Evolutionary conservation across 64 coral and sea anemone genomes (phyloP).

Genomic region (Hydrozoanthus tunicans): DNA sequence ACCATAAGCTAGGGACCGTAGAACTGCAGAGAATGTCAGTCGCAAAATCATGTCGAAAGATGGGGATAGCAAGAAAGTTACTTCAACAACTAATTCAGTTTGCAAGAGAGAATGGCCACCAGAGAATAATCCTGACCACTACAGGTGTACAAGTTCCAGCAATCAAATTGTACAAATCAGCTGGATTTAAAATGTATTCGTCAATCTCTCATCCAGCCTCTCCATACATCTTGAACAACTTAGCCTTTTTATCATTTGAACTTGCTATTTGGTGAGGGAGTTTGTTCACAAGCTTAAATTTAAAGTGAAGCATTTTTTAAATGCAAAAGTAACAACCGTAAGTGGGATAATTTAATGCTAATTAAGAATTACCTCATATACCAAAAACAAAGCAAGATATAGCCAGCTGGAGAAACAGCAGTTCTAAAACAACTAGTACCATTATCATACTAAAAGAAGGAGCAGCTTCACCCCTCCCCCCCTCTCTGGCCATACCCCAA

Average conservation of each 20-base stretch:
- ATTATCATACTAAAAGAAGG: too few relatives aligned
- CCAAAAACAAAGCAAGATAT: too few relatives aligned
- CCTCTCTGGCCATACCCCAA: too few relatives aligned
- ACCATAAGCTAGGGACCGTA: constrained; percentile 59
- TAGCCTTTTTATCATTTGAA: constrained; percentile 1
- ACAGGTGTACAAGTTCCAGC: constrained; percentile 67
- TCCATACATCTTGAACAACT: neutral
- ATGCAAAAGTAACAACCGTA: too few relatives aligned
- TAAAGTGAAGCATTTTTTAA: too few relatives aligned
- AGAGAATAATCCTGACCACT: constrained; percentile 73
- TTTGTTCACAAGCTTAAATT: too few relatives aligned
- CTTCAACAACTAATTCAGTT: constrained; percentile 43
- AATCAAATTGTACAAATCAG: constrained; percentile 50
- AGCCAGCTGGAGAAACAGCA: too few relatives aligned
- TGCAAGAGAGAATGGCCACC: constrained; percentile 53
- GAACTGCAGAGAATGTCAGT: constrained; percentile 88
- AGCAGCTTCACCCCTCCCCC: too few relatives aligned
- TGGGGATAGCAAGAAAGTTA: constrained; percentile 70
- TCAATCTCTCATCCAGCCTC: constrained; percentile 3
- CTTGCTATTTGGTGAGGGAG: neutral
- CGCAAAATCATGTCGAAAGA: constrained; percentile 38
- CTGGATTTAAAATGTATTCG: constrained; percentile 1
- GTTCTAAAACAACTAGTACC: too few relatives aligned
- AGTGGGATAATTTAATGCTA: too few relatives aligned
- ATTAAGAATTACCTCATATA: too few relatives aligned